Percentiles rank a stretch among this genome's conserved stretches.
Conservation (phyloP, 2,113 vertebrate species). For the Semnornis frantzii region DNA sequence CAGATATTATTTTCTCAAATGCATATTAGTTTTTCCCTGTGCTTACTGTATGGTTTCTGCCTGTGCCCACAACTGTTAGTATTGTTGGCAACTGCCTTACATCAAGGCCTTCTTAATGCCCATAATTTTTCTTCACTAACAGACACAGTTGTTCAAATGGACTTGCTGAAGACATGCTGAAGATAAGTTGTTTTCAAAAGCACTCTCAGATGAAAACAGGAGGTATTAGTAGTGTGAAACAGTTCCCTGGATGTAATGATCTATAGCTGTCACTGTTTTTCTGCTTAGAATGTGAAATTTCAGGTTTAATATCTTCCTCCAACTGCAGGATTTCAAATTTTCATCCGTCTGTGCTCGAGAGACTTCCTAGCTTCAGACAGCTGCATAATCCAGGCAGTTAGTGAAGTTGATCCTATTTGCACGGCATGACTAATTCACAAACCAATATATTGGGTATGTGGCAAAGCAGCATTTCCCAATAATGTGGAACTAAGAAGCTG, state of each 20-base stretch:
- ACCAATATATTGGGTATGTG: neutral
- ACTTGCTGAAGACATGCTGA: neutral
- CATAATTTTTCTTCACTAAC: neutral
- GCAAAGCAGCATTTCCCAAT: neutral
- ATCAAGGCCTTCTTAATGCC: neutral
- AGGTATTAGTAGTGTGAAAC: neutral
- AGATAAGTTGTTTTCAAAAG: neutral
- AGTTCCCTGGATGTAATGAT: neutral
- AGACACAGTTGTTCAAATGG: neutral
- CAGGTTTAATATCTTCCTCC: neutral
- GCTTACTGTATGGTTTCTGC: neutral
- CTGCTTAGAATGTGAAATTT: neutral
- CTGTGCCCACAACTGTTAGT: neutral
- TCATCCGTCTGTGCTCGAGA: neutral
- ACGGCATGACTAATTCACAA: neutral
- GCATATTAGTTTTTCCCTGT: neutral
- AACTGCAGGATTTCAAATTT: neutral
- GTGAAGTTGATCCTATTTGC: neutral
- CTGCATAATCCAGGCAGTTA: neutral
- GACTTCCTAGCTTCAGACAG: neutral
- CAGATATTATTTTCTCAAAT: neutral
- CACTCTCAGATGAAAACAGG: neutral
- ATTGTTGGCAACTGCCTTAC: neutral
- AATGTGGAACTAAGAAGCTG: neutral
- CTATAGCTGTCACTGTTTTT: neutral